Evolutionary conservation across 30 jellyfish, hydroid and myxozoan genomes (phyloP), one percentile per base, ranked within the genome.

Genomic region (Turritopsis rubra): DNA sequence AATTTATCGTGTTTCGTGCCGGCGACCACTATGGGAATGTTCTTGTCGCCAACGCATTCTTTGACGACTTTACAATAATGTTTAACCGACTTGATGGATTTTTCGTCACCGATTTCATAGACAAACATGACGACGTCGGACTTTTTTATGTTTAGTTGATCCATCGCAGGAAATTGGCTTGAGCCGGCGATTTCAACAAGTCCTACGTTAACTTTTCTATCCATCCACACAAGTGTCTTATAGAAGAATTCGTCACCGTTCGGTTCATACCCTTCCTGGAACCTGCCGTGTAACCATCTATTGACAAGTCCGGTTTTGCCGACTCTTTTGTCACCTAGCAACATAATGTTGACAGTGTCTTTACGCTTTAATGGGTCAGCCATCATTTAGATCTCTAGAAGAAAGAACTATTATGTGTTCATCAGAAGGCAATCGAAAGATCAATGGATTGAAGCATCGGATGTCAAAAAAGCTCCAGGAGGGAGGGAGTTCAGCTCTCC

Each of bases 221-320:
- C 83, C 8, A 73, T 86, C 82, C 72, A 41, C 17, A 73, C 71
- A 26, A 88, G 53, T 70, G 75, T 88, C 71, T 82, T 88, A 65
- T 65, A 83, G 65, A 68, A 81, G 4, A 88, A 88, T 27, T 88
- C 96, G 30, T 88, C 83, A 0, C 82, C 96, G 0, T 90, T 88
- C 0, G 96, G 90, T 18, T 54, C 29, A 52, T 88, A 88, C 71
- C 80, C 91, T 16, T 84, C 95, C 25, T 54, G 83, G 81, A 89
- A 89, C 41, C 71, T 81, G 54, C 88, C 90, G 66, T 89, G 76
- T 18, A 89, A 75, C 74, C 85, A 89, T 77, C 96, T 75, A 82
- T 82, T 89, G 5, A 89, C 83, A 23, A 89, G 91, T 54, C 91
- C 85, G 8, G 96, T 84, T 81, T 89, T 89, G 18, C 96, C 96